Evolutionary conservation across 2,888 invertebrate species (phyloP).

Genomic region (Netelia inedita): DNA sequence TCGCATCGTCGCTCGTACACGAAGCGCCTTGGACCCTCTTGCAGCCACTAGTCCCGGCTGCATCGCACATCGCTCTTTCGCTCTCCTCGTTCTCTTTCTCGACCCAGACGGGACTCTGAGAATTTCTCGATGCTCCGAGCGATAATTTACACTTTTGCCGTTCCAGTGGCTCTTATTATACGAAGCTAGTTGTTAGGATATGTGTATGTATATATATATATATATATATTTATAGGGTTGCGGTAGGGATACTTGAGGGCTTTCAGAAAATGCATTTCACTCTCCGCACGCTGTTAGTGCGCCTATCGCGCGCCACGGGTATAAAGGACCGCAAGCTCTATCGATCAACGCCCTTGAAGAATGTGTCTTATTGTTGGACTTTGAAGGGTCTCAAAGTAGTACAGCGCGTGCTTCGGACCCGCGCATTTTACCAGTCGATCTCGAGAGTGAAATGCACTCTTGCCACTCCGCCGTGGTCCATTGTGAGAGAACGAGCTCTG

Average conservation of each 20-base stretch:
- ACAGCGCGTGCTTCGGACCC: conserved; percentile 28
- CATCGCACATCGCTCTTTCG: conserved; percentile 40
- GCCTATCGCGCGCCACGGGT: neutral
- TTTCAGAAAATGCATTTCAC: conserved; percentile 63
- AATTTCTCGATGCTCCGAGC: conserved; percentile 76
- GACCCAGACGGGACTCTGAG: conserved; percentile 71
- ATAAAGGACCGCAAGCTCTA: conserved; percentile 53
- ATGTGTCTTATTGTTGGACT: conserved; percentile 65
- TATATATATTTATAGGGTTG: conserved; percentile 31
- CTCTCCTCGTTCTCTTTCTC: conserved; percentile 61
- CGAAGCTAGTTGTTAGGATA: conserved; percentile 47
- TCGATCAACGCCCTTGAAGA: conserved; percentile 68
- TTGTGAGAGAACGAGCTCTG: conserved; percentile 48
- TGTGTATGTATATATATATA: neutral
- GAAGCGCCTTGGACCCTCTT: conserved; percentile 37
- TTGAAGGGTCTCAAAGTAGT: conserved; percentile 57
- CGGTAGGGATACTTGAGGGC: conserved; percentile 28
- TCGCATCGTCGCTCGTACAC: conserved; percentile 53
- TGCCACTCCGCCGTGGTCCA: conserved; percentile 43
- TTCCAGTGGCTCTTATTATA: conserved; percentile 57
- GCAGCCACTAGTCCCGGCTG: conserved; percentile 52
- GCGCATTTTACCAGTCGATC: conserved; percentile 60
- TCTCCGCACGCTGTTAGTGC: conserved; percentile 3
- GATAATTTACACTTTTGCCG: conserved; percentile 73
- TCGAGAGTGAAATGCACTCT: conserved; percentile 65